These are phyloP conservation scores for Thalassophryne amazonica DNA, from an alignment of 2,797 vertebrate species.

Conservation along the genomic window DNA sequence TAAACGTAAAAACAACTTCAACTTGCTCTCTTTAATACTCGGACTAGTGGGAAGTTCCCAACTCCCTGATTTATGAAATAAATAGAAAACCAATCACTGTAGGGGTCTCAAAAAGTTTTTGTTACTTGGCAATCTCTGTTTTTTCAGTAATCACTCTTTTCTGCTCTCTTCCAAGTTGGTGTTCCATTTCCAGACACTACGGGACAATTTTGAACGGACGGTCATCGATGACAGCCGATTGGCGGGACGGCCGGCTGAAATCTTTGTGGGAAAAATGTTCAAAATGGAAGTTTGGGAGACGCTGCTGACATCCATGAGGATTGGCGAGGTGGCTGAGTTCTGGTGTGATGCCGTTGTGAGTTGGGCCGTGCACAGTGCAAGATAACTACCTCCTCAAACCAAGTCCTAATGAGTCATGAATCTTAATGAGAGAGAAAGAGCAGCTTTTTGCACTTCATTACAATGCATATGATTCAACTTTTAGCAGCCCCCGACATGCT, in stretches of 20 bases:
- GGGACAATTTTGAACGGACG: constrained; percentile 86
- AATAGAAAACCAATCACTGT: too few relatives aligned
- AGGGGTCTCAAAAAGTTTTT: not conserved
- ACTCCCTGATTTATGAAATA: too few relatives aligned
- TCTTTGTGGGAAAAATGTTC: constrained; percentile 91
- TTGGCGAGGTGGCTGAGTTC: constrained; percentile 88
- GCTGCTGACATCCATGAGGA: constrained; percentile 85
- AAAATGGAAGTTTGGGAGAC: constrained; percentile 91
- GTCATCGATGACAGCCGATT: constrained; percentile 86
- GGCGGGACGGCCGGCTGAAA: constrained; percentile 82
- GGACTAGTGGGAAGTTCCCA: too few relatives aligned
- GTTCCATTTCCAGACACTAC: constrained; percentile 88
- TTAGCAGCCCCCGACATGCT: constrained; percentile 32
- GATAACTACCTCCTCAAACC: constrained; percentile 2
- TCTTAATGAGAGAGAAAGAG: constrained; percentile 8
- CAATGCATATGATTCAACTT: constrained; percentile 36
- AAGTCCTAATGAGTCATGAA: constrained; percentile 41
- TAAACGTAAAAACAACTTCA: too few relatives aligned
- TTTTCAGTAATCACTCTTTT: not conserved
- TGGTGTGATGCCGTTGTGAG: constrained; percentile 88
- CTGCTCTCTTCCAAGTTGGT: constrained; percentile 72
- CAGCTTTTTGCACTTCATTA: constrained; percentile 33
- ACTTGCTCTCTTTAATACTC: too few relatives aligned
- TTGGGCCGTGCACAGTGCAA: constrained; percentile 27
- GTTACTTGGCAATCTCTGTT: not conserved